Percentiles rank a stretch among this genome's conserved stretches.
Evolutionary conservation across 2,113 vertebrate species (phyloP).

Genomic region (Catagonus wagneri): DNA sequence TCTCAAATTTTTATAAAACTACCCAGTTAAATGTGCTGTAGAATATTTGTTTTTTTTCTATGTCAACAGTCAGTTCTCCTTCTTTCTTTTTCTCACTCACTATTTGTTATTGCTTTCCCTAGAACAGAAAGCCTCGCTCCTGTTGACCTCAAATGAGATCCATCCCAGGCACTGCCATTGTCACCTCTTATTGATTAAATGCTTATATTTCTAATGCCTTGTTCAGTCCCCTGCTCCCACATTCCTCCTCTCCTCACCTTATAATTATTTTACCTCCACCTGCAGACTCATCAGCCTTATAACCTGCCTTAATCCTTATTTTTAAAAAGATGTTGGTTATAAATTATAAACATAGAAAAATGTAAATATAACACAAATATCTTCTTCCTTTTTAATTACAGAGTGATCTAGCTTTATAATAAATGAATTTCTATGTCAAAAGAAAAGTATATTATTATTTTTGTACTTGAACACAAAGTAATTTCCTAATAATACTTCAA

Average conservation of each 20-base stretch:
- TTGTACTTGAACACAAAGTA: neutral
- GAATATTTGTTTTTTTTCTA: neutral
- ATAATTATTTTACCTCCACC: slow-evolving; percentile 25
- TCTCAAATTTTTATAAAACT: slow-evolving; percentile 3
- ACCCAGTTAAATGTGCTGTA: neutral
- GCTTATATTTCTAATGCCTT: neutral
- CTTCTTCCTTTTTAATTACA: slow-evolving; percentile 41
- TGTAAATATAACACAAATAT: slow-evolving; percentile 39
- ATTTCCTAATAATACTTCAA: slow-evolving; percentile 39
- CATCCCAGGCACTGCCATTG: neutral
- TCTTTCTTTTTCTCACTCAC: neutral
- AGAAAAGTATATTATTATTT: neutral
- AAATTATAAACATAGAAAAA: slow-evolving; percentile 26
- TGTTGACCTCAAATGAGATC: slow-evolving; percentile 25
- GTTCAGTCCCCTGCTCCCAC: neutral
- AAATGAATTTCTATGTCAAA: slow-evolving; percentile 1
- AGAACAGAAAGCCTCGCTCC: neutral
- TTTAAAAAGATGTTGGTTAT: slow-evolving; percentile 16
- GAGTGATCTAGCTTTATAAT: slow-evolving; percentile 1
- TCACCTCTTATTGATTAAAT: slow-evolving; percentile 46
- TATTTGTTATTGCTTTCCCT: neutral
- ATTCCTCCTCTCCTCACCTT: slow-evolving; percentile 22
- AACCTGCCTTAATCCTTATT: neutral
- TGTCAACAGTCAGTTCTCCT: neutral
- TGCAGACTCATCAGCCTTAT: slow-evolving; percentile 8